A percentile compares a stretch with the other conserved stretches of the same genome.
Conservation (phyloP, 1,140 invertebrate genomes). For the Metaphire vulgaris region DNA sequence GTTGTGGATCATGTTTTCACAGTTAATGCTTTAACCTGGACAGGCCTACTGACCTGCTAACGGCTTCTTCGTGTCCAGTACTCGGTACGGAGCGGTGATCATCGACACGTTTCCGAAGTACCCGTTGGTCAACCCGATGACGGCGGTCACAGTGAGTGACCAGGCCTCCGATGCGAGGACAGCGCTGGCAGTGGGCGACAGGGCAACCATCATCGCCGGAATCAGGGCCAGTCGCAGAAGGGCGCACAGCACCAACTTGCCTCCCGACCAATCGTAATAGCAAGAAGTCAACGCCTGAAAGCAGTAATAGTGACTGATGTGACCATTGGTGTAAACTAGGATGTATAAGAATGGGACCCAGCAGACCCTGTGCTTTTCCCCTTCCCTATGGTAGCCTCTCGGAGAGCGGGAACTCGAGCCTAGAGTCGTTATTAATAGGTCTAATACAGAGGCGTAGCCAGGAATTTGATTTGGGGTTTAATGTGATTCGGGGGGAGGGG, state of each 20-base stretch:
- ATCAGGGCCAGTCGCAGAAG: background rate
- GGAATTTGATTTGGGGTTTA: too few relatives aligned
- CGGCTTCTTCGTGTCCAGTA: background rate
- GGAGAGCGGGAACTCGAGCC: too few relatives aligned
- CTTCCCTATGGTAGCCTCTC: too few relatives aligned
- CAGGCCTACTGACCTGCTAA: background rate
- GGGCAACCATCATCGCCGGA: background rate
- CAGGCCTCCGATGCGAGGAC: background rate
- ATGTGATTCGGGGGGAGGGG: too few relatives aligned
- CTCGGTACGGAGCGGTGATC: background rate
- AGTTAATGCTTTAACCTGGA: too few relatives aligned
- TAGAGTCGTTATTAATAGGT: too few relatives aligned
- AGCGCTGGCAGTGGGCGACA: background rate
- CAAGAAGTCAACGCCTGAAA: background rate
- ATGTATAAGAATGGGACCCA: too few relatives aligned
- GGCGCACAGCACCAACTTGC: background rate
- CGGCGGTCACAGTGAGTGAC: background rate
- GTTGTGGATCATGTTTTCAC: too few relatives aligned
- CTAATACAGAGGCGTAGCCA: too few relatives aligned
- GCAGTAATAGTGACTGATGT: too few relatives aligned
- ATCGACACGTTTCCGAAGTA: background rate
- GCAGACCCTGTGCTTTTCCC: too few relatives aligned
- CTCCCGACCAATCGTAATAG: background rate
- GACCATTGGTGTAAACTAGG: too few relatives aligned
- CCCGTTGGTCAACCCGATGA: background rate